Evolutionary conservation across 1,140 invertebrate species (phyloP).

Genomic region (Neelides sp.): DNA sequence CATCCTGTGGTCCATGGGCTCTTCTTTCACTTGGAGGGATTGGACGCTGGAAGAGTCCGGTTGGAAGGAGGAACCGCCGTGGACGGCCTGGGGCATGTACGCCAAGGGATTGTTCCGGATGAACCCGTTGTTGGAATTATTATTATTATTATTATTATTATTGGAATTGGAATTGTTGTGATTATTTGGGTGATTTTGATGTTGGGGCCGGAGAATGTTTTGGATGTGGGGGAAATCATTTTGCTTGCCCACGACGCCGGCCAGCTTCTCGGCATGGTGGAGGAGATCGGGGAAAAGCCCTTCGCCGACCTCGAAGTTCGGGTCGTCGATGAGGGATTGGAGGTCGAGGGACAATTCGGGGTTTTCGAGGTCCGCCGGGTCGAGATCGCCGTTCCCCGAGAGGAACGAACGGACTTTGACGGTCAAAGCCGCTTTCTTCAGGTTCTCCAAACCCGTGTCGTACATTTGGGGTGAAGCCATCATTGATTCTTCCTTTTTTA

Average conservation of each 20-base stretch:
- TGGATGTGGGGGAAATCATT: constrained; percentile 12
- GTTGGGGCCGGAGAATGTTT: background rate
- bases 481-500: too few relatives aligned
- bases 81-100: constrained; percentile 81
- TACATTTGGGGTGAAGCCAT: constrained; percentile 33
- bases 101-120: constrained; percentile 54
- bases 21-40: constrained; percentile 65
- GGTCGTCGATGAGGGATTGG: constrained; percentile 74
- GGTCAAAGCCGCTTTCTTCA: constrained; percentile 33
- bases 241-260: constrained; percentile 30
- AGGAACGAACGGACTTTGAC: constrained; percentile 30
- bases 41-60: too few relatives aligned
- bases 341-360: constrained; percentile 78
- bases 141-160: constrained; percentile 34
- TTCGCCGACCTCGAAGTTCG: constrained; percentile 57
- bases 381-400: constrained; percentile 38
- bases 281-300: constrained; percentile 67
- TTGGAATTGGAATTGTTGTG: too few relatives aligned
- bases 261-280: constrained; percentile 25
- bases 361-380: constrained; percentile 71
- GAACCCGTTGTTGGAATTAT: constrained; percentile 33
- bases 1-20: constrained; percentile 55
- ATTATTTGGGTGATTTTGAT: background rate
- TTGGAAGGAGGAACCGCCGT: constrained; percentile 63
- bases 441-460: constrained; percentile 33